A percentile compares a stretch with the other conserved stretches of the same genome.
phyloP scores from a whole-genome alignment of 2,797 vertebrate species.

The Xerus rutilus region DNA sequence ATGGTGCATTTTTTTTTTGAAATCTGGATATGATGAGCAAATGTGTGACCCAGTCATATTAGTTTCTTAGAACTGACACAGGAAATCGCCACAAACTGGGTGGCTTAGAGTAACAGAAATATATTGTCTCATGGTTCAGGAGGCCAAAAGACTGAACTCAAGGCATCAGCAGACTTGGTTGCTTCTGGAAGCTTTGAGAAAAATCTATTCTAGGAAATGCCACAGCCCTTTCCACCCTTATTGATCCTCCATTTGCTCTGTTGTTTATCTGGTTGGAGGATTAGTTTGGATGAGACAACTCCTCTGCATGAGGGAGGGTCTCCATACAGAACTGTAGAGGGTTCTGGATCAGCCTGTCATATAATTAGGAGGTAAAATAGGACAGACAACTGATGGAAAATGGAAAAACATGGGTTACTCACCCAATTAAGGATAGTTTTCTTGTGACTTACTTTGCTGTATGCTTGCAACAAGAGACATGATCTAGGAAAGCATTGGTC shows the following conservation, averaged over 20 bases:
- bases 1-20: slow-evolving; percentile 23
- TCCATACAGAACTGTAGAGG: neutral
- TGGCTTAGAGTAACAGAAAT: neutral
- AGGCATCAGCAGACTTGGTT: neutral
- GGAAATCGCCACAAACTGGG: neutral
- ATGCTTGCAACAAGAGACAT: neutral
- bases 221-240: neutral
- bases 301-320: neutral
- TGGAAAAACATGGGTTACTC: neutral
- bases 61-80: neutral
- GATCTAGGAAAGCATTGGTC: neutral
- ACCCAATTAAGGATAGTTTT: neutral
- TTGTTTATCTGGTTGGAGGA: slow-evolving; percentile 15
- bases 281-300: neutral
- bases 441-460: neutral
- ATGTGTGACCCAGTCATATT: neutral
- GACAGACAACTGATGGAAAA: slow-evolving; percentile 1
- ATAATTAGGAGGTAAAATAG: slow-evolving; percentile 39
- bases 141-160: neutral
- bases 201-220: neutral
- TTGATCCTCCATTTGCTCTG: neutral
- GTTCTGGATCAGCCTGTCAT: neutral
- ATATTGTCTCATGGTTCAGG: neutral
- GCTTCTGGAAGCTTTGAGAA: neutral
- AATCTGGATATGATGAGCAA: neutral